Evolutionary conservation across 2,888 invertebrate genomes (phyloP).

Genomic region (Erynnis tages): DNA sequence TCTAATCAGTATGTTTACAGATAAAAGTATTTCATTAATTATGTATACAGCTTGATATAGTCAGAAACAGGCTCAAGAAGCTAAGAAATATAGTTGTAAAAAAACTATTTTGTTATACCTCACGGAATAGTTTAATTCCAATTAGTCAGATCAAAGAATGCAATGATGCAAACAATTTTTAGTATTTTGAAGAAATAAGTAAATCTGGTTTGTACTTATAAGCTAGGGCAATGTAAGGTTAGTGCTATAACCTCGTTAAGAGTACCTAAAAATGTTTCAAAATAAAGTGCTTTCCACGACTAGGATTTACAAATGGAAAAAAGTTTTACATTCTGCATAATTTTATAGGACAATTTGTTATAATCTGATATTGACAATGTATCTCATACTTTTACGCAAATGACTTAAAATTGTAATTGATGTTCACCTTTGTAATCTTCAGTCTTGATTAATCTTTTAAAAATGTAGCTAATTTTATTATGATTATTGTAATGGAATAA

Average conservation of each 20-base stretch:
- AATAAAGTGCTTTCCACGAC: background rate
- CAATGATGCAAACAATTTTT: background rate
- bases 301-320: background rate
- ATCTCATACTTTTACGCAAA: background rate
- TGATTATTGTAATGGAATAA: conserved; percentile 16
- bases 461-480: background rate
- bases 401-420: background rate
- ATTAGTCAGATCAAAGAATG: background rate
- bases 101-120: too few relatives aligned
- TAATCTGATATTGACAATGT: too few relatives aligned
- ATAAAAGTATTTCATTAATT: too few relatives aligned
- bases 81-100: too few relatives aligned
- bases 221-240: conserved; percentile 4
- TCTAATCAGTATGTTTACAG: too few relatives aligned
- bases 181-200: background rate
- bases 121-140: background rate
- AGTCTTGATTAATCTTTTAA: background rate
- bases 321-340: too few relatives aligned
- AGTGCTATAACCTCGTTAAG: conserved; percentile 1
- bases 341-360: too few relatives aligned
- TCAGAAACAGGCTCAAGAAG: too few relatives aligned
- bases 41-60: too few relatives aligned
- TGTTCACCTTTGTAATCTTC: background rate
- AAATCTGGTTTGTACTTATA: conserved; percentile 5
- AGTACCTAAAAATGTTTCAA: background rate